Conservation (phyloP, 1,140 invertebrate species). For the Gryllus bimaculatus region DNA sequence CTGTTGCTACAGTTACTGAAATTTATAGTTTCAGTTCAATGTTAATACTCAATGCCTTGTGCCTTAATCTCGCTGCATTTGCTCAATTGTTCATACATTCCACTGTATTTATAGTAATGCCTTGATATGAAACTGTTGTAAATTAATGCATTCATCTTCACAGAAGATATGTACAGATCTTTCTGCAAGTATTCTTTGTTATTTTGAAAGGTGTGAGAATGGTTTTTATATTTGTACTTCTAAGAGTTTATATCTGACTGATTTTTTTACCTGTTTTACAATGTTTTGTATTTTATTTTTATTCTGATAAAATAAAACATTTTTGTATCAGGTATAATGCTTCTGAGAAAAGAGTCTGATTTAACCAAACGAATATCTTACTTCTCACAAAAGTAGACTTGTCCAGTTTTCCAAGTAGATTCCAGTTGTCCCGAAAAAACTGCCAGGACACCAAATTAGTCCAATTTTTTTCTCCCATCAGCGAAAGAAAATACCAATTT, state of each 20-base stretch:
- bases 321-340: background rate
- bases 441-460: too few relatives aligned
- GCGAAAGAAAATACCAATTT: too few relatives aligned
- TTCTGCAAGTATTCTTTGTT: background rate
- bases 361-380: background rate
- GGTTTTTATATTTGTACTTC: background rate
- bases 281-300: background rate
- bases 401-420: too few relatives aligned
- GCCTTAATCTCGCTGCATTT: background rate
- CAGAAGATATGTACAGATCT: background rate
- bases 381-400: too few relatives aligned
- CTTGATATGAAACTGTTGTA: background rate
- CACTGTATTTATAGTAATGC: background rate
- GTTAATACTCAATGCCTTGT: background rate
- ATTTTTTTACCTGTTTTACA: background rate
- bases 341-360: background rate
- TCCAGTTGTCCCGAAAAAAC: too few relatives aligned
- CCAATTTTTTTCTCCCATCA: too few relatives aligned
- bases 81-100: background rate
- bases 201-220: constrained; percentile 1
- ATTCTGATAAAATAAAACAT: background rate
- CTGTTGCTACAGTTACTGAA: too few relatives aligned
- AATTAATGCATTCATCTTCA: background rate
- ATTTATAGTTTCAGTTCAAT: background rate
- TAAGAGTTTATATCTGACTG: background rate